These are phyloP conservation scores for Macrophya annulata DNA, from an alignment of 2,888 invertebrate species.

Conservation along the genomic window DNA sequence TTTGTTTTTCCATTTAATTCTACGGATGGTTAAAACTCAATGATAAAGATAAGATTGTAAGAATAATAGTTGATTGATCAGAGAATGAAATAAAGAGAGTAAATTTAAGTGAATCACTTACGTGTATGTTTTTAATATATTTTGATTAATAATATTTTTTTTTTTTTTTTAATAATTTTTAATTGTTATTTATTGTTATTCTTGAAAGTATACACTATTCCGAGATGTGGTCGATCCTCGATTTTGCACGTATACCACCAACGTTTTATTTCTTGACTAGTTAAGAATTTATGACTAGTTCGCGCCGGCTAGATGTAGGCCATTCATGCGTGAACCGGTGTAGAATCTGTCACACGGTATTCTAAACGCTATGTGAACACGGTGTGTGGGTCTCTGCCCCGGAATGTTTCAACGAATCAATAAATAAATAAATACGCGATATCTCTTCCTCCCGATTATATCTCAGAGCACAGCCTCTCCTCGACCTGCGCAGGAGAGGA, in stretches of 20 bases:
- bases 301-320: conserved; percentile 53
- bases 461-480: conserved; percentile 54
- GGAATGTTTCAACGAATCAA: conserved; percentile 59
- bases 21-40: background rate
- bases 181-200: background rate
- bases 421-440: conserved; percentile 61
- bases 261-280: conserved; percentile 41
- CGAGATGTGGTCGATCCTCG: background rate
- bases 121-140: background rate
- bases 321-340: conserved; percentile 54
- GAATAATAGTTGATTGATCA: background rate
- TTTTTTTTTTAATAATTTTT: background rate
- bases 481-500: conserved; percentile 56
- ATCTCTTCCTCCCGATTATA: conserved; percentile 32
- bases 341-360: conserved; percentile 52
- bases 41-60: background rate
- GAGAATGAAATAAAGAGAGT: background rate
- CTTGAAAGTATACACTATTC: conserved; percentile 4
- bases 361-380: conserved; percentile 24
- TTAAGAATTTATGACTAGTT: conserved; percentile 50
- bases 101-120: background rate
- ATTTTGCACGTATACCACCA: background rate
- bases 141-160: background rate
- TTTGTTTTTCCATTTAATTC: background rate
- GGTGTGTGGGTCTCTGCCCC: conserved; percentile 32